These are phyloP conservation scores for Ataeniobius toweri DNA, from an alignment of 2,797 vertebrate genomes.

Conservation along the genomic window DNA sequence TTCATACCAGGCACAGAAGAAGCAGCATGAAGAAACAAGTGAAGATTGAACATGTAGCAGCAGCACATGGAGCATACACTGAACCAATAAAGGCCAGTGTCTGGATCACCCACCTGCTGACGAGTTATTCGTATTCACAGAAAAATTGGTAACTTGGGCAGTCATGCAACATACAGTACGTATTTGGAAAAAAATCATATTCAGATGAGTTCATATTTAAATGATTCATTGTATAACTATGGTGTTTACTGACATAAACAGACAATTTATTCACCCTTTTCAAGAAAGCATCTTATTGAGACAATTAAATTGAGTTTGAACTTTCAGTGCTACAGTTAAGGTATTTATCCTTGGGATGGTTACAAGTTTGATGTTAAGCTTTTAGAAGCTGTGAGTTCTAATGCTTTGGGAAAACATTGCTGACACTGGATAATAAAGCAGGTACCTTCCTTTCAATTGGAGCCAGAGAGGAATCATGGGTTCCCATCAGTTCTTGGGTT, in stretches of 20 bases:
- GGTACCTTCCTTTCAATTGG: not conserved
- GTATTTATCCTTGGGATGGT: too few relatives aligned
- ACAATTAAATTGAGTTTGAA: not conserved
- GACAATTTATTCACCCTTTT: not conserved
- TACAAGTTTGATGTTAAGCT: not conserved
- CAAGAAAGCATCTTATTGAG: not conserved
- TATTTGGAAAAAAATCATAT: not conserved
- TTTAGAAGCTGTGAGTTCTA: not conserved
- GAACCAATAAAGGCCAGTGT: not conserved
- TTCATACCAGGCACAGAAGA: not conserved
- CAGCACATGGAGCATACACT: not conserved
- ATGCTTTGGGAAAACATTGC: not conserved
- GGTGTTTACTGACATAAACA: not conserved
- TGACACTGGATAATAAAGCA: not conserved
- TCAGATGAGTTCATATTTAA: not conserved
- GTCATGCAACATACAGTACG: not conserved
- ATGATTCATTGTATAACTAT: not conserved
- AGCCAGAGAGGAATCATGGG: not conserved
- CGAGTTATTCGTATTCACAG: not conserved
- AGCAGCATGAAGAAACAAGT: not conserved
- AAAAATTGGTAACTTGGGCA: not conserved
- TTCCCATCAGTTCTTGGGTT: not conserved
- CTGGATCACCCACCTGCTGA: not conserved
- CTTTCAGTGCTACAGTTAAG: too few relatives aligned
- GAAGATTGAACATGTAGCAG: not conserved